Evolutionary conservation across 2,797 vertebrate species (phyloP).

Genomic region (Smutsia gigantea): DNA sequence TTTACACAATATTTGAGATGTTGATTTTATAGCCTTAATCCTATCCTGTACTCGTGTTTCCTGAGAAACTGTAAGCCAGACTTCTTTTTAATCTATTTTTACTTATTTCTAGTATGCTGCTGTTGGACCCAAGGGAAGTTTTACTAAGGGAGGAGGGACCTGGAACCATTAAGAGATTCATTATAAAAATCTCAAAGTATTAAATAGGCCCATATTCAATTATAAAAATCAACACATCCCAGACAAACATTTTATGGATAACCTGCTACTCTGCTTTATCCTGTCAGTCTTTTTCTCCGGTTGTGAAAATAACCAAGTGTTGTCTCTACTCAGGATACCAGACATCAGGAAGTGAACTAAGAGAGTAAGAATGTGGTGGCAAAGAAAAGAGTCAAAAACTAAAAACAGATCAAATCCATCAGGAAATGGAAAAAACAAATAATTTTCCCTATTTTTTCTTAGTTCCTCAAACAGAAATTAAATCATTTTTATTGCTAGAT

Average conservation of each 20-base stretch:
- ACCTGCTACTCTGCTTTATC: background rate
- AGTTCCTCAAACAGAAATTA: slow-evolving; percentile 68
- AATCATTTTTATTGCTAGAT: slow-evolving; percentile 68
- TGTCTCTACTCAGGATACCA: slow-evolving; percentile 56
- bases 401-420: slow-evolving; percentile 77
- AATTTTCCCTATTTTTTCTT: slow-evolving; percentile 49
- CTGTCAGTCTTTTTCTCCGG: background rate
- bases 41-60: background rate
- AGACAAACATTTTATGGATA: background rate
- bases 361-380: slow-evolving; percentile 75
- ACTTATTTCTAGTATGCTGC: slow-evolving; percentile 40
- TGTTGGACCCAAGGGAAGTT: background rate
- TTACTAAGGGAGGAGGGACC: slow-evolving; percentile 12
- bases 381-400: slow-evolving; percentile 69
- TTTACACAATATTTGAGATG: slow-evolving; percentile 25
- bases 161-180: background rate
- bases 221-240: background rate
- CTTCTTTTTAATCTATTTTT: slow-evolving; percentile 28
- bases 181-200: background rate
- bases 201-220: slow-evolving; percentile 2
- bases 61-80: background rate
- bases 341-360: slow-evolving; percentile 76
- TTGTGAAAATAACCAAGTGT: slow-evolving; percentile 63
- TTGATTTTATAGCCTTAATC: background rate
- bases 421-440: slow-evolving; percentile 82